Percentiles rank a stretch among this genome's conserved stretches.
phyloP scores from a whole-genome alignment of 2,888 invertebrate species.

The Fragum fragum region DNA sequence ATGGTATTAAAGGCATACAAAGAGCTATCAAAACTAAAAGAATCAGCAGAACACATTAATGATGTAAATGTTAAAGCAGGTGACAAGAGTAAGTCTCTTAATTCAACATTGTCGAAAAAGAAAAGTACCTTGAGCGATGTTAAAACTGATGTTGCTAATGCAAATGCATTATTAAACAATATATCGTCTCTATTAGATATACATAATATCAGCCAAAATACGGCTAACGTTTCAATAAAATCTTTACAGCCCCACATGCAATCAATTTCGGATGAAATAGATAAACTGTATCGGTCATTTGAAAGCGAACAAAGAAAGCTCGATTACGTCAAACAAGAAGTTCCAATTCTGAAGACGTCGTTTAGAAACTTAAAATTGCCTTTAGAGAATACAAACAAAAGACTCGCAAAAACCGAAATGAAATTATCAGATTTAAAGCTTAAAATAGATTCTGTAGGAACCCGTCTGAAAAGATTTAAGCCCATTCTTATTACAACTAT shows the following conservation, averaged over 20 bases:
- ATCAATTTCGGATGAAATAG: conserved; percentile 31
- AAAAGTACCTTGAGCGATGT: conserved; percentile 39
- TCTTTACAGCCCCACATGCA: conserved; percentile 35
- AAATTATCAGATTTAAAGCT: conserved; percentile 46
- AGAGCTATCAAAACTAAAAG: conserved; percentile 24
- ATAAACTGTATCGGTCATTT: conserved; percentile 24
- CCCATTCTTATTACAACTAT: conserved; percentile 56
- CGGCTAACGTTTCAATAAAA: conserved; percentile 20
- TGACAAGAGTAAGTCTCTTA: conserved; percentile 1
- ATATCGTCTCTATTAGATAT: conserved; percentile 23
- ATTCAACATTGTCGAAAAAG: conserved; percentile 37
- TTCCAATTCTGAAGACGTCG: conserved; percentile 30
- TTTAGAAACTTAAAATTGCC: conserved; percentile 31
- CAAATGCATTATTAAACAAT: conserved; percentile 8
- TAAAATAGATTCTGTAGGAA: conserved; percentile 30
- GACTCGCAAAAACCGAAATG: conserved; percentile 38
- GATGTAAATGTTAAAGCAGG: background rate
- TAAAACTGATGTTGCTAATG: conserved; percentile 39
- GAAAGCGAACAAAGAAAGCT: conserved; percentile 50
- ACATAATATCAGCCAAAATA: conserved; percentile 12
- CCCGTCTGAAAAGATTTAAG: conserved; percentile 47
- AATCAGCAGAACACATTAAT: conserved; percentile 12
- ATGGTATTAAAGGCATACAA: conserved; percentile 30
- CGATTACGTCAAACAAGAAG: conserved; percentile 38
- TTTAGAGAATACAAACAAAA: conserved; percentile 38